These are phyloP conservation scores for Triplophysa tibetana DNA, from an alignment of 2,113 vertebrate species.

Conservation along the genomic window DNA sequence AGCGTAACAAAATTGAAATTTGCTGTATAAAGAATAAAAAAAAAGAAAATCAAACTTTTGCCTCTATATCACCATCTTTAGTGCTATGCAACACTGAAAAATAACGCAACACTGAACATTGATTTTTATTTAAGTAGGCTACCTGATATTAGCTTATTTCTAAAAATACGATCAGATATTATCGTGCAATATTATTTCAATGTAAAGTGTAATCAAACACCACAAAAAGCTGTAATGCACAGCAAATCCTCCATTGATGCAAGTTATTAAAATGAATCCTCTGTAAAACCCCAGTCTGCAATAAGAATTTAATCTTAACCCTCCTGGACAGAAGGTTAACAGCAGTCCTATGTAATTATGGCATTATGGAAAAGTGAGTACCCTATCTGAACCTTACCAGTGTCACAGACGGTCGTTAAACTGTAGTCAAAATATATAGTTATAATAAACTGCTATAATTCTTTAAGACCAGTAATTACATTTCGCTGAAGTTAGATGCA, in stretches of 20 bases:
- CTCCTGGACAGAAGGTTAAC: not conserved
- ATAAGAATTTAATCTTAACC: not conserved
- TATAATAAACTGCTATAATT: constrained; percentile 4
- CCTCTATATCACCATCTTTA: no score
- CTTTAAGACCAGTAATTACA: constrained; percentile 10
- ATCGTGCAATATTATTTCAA: not conserved
- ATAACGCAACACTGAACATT: no score
- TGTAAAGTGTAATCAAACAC: not conserved
- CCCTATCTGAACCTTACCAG: constrained; percentile 10
- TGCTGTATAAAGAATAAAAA: no score
- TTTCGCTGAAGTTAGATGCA: not conserved
- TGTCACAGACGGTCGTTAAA: not conserved
- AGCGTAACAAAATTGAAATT: no score
- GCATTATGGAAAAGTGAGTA: not conserved
- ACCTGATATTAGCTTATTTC: no score
- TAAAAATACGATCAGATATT: not conserved
- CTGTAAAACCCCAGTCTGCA: constrained; percentile 13
- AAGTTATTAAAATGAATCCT: not conserved
- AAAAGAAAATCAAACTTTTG: no score
- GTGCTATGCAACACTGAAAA: no score
- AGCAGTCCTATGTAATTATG: not conserved
- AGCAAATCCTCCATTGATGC: not conserved
- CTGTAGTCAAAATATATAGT: not conserved
- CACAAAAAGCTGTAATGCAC: not conserved
- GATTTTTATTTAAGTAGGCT: no score